These are phyloP conservation scores for Meliscaeva auricollis DNA, from an alignment of 2,888 invertebrate species.

Conservation along the genomic window DNA sequence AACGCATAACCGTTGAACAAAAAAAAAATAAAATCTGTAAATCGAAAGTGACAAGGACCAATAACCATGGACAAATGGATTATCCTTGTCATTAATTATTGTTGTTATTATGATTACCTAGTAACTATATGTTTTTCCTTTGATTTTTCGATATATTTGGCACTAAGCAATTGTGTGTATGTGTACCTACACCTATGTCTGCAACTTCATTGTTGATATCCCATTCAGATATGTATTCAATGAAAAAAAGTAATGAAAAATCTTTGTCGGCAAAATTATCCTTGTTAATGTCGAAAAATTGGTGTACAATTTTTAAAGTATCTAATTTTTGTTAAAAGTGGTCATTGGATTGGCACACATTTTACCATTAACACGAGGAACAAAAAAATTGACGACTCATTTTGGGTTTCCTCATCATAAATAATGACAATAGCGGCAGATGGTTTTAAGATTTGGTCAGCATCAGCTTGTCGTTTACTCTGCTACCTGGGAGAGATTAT, in stretches of 20 bases:
- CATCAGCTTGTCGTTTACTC: neutral
- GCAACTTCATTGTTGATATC: constrained; percentile 15
- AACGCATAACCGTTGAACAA: neutral
- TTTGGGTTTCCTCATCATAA: neutral
- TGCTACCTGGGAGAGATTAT: constrained; percentile 51
- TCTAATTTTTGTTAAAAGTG: constrained; percentile 23
- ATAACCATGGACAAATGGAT: constrained; percentile 73
- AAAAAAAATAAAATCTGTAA: constrained; percentile 7
- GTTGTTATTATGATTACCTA: constrained; percentile 66
- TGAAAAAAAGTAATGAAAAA: neutral
- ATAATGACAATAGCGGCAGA: constrained; percentile 13
- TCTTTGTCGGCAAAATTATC: constrained; percentile 54
- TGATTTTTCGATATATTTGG: constrained; percentile 24
- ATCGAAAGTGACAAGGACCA: constrained; percentile 67
- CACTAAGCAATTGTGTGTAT: neutral
- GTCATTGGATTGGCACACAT: constrained; percentile 26
- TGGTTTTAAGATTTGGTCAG: constrained; percentile 43
- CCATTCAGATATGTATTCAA: too few relatives aligned
- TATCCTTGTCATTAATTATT: constrained; percentile 76
- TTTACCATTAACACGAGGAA: neutral
- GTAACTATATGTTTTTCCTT: constrained; percentile 24
- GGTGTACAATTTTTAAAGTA: constrained; percentile 5
- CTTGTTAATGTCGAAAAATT: neutral
- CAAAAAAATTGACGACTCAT: constrained; percentile 11
- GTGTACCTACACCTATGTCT: constrained; percentile 20